Evolutionary conservation across 2,797 vertebrate genomes (phyloP).

Genomic region (Sciurus vulgaris): DNA sequence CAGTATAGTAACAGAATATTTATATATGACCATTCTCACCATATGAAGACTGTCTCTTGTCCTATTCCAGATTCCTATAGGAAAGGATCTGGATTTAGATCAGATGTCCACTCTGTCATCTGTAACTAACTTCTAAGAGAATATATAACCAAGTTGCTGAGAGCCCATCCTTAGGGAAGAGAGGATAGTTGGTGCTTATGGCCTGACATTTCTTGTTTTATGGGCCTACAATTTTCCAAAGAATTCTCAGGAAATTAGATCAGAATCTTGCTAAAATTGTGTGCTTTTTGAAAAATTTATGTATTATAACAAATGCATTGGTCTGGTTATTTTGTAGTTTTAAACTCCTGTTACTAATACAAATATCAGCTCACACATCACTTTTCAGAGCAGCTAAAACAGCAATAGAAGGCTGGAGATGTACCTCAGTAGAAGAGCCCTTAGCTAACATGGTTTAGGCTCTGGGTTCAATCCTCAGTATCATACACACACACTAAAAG

Average conservation of each 20-base stretch:
- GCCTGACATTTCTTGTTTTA: slow-evolving; percentile 34
- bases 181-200: not conserved
- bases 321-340: slow-evolving; percentile 45
- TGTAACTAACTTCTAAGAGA: not conserved
- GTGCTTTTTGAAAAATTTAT: not conserved
- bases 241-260: slow-evolving; percentile 55
- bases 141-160: not conserved
- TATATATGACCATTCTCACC: not conserved
- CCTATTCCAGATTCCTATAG: not conserved
- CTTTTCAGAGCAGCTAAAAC: slow-evolving; percentile 54
- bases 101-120: not conserved
- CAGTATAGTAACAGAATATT: not conserved
- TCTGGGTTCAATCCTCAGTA: too few species aligned
- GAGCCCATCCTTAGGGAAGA: not conserved
- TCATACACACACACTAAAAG: too few species aligned
- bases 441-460: too few species aligned
- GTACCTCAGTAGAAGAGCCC: too few species aligned
- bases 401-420: not conserved
- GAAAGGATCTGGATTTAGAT: slow-evolving; percentile 28
- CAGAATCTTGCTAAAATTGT: not conserved
- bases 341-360: slow-evolving; percentile 16
- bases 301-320: not conserved
- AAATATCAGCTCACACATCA: not conserved
- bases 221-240: not conserved
- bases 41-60: not conserved